Conservation (phyloP, 2,797 vertebrate species). For the Tapirus indicus region DNA sequence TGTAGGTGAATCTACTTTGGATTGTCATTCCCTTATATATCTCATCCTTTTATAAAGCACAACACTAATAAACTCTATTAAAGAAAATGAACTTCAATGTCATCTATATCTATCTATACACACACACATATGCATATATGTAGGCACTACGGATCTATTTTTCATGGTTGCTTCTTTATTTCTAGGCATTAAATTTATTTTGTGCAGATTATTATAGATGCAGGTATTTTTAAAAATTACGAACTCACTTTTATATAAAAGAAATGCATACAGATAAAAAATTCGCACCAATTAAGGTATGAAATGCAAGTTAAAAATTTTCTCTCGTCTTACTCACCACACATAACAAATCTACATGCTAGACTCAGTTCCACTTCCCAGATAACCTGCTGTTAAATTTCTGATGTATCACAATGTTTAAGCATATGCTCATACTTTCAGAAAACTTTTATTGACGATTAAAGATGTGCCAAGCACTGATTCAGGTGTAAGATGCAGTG, state of each 20-base stretch:
- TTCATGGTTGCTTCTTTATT: conserved; percentile 42
- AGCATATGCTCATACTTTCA: neutral
- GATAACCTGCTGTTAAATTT: neutral
- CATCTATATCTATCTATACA: neutral
- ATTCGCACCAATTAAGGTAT: conserved; percentile 1
- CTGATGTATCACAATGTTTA: neutral
- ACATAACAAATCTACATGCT: neutral
- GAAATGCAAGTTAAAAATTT: conserved; percentile 26
- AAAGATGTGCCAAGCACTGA: neutral
- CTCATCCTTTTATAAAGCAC: neutral
- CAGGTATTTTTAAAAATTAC: neutral
- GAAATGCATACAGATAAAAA: neutral
- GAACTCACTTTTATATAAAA: conserved; percentile 21
- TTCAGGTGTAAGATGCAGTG: neutral
- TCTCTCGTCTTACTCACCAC: neutral
- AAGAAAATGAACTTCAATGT: neutral
- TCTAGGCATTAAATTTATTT: conserved; percentile 32
- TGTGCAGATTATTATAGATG: neutral
- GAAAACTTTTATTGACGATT: neutral
- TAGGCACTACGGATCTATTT: neutral
- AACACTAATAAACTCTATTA: conserved; percentile 12
- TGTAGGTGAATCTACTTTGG: neutral
- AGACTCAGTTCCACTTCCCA: neutral
- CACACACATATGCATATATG: neutral
- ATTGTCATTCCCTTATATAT: neutral